Evolutionary conservation across 2,797 vertebrate species (phyloP).

Genomic region (Clamator glandarius): DNA sequence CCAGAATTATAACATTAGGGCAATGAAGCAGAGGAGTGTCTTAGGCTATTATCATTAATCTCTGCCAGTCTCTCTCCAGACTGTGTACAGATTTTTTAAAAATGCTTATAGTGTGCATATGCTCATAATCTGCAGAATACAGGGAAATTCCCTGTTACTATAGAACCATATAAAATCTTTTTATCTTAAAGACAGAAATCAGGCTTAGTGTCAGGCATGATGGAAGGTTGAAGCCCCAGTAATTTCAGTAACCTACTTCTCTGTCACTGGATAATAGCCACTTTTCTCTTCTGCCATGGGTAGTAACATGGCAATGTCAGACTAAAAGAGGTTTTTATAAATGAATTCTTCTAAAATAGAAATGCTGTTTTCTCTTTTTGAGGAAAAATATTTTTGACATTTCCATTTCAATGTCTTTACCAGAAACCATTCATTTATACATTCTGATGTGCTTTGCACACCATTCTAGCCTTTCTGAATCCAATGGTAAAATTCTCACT

Average conservation of each 20-base stretch:
- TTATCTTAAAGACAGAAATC: background rate
- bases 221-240: background rate
- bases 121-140: background rate
- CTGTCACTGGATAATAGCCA: background rate
- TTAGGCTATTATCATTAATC: background rate
- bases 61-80: background rate
- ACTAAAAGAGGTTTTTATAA: background rate
- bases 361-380: background rate
- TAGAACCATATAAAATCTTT: background rate
- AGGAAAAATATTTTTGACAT: background rate
- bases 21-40: background rate
- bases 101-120: background rate
- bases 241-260: conserved; percentile 18
- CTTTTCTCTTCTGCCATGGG: background rate
- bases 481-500: background rate
- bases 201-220: background rate
- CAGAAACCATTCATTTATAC: background rate
- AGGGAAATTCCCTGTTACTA: background rate
- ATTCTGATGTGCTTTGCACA: background rate
- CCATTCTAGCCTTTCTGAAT: background rate
- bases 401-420: background rate
- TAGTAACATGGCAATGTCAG: background rate
- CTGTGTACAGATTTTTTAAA: background rate
- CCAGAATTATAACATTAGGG: background rate
- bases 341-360: background rate